These are phyloP conservation scores for Chlorospingus flavigularis DNA, from an alignment of 2,797 vertebrate genomes.

Conservation along the genomic window DNA sequence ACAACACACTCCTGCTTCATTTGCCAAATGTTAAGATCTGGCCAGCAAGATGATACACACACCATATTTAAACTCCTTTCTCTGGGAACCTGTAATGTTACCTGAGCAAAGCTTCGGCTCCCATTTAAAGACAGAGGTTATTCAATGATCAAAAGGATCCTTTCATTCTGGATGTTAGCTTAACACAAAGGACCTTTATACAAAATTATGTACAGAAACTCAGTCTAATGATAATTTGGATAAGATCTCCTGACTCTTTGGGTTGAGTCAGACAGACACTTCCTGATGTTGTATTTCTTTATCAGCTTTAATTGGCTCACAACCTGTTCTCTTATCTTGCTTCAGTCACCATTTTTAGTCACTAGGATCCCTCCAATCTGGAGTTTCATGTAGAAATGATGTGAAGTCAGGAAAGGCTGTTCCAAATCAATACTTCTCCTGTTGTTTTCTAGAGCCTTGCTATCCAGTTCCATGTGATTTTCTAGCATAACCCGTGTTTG, in stretches of 20 bases:
- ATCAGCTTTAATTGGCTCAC: background rate
- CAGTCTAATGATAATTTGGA: background rate
- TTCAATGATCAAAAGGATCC: background rate
- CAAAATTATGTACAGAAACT: background rate
- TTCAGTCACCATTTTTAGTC: background rate
- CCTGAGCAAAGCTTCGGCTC: background rate
- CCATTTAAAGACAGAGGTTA: background rate
- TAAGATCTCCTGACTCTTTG: background rate
- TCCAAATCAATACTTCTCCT: background rate
- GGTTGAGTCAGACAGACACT: background rate
- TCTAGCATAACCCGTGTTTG: background rate
- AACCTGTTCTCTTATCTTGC: background rate
- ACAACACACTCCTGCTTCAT: background rate
- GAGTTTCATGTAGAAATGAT: background rate
- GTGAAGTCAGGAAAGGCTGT: background rate
- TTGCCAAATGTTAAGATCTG: background rate
- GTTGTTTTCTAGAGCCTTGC: background rate
- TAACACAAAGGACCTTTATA: background rate
- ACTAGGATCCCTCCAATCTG: background rate
- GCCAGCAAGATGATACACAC: background rate
- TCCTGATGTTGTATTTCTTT: background rate
- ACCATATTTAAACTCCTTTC: background rate
- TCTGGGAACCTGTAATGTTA: background rate
- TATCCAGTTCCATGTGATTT: background rate
- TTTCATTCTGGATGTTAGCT: background rate